Base-by-base conservation (phyloP, 2,888 invertebrate species). In the Thelaira solivaga region DNA sequence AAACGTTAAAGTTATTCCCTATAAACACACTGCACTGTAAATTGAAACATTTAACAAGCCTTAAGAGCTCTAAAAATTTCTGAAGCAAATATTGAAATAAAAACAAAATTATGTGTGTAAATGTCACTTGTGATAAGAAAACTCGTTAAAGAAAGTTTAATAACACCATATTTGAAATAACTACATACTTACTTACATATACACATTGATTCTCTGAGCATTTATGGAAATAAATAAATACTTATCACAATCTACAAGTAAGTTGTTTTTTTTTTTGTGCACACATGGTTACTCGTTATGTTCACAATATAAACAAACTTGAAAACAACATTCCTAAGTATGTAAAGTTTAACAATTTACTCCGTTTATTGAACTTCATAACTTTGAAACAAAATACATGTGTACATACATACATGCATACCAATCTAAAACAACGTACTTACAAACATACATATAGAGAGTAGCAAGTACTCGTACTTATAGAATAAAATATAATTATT, bases 361-460 rank as follows among this genome's bases (percentile, higher is more conserved):
- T 72, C 76, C 76, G 79, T 80, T 76, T 80, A 76, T 68, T 80
- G 79, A 80, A 80, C 79, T 76, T 72, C 57, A 51, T 57, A 51
- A 22, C 20, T 26, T 10, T 10, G 59, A 55, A n/a, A n/a, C n/a
- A n/a, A n/a, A n/a, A n/a, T n/a, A n/a, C n/a, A n/a, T n/a, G n/a
- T n/a, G n/a, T n/a, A n/a, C n/a, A n/a, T n/a, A n/a, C n/a, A n/a
- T n/a, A n/a, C n/a, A n/a, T n/a, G n/a, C n/a, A n/a, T n/a, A n/a
- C n/a, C n/a, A n/a, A n/a, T n/a, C n/a, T n/a, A n/a, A n/a, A n/a
- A n/a, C n/a, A n/a, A n/a, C n/a, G n/a, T n/a, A n/a, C n/a, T n/a
- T n/a, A n/a, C n/a, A n/a, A n/a, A n/a, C n/a, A n/a, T n/a, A n/a
- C n/a, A n/a, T n/a, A n/a, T n/a, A n/a, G n/a, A n/a, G n/a, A n/a